Base-by-base conservation (phyloP, 2,888 invertebrate genomes). In the Drosophila eohydei region DNA sequence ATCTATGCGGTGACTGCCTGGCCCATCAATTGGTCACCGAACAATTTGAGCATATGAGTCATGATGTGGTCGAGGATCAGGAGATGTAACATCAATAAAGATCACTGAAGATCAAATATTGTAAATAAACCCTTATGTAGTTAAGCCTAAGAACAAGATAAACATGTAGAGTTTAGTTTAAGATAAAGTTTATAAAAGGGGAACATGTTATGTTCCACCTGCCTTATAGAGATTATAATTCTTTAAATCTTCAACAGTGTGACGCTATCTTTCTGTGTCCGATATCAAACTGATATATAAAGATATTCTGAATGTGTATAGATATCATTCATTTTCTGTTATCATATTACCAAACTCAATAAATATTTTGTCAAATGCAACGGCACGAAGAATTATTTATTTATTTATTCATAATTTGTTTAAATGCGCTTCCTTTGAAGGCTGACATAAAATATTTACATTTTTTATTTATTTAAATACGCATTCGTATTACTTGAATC, bases 1-100 rank as follows among this genome's bases (percentile, higher is more conserved):
- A 96, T 90, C 94, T 95, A 79, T 96, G 96, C 81, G 93, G 94
- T 0, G 95, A 95, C 81, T 96, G 96, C 82, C 94, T 95, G 2
- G 90, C 95, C 1, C 92, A 93, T 3, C 95, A 95, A 88, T 80
- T 95, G 74, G 64, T 91, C 3, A 83, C 81, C 3, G 82, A 86
- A 30, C 80, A 78, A 11, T 92, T 91, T 59, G 88, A 89, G 21
- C 92, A 92, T 59, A 63, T 91, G 4, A 70, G 79, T 9, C 92
- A 92, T 34, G 92, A 92, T 71, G 82, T 92, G 1, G 78, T 72
- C 11, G 69, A 84, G 16, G 87, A 85, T 3, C 58, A 60, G n/a
- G 86, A 86, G 6, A 14, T 56, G 12, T 73, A 50, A 78, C 7
- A 14, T 0, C 38, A 5, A 14, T 38, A n/a, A n/a, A n/a, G 12